These are phyloP conservation scores for Probaryconus sp. DNA, from an alignment of 1,140 invertebrate genomes.

Conservation along the genomic window DNA sequence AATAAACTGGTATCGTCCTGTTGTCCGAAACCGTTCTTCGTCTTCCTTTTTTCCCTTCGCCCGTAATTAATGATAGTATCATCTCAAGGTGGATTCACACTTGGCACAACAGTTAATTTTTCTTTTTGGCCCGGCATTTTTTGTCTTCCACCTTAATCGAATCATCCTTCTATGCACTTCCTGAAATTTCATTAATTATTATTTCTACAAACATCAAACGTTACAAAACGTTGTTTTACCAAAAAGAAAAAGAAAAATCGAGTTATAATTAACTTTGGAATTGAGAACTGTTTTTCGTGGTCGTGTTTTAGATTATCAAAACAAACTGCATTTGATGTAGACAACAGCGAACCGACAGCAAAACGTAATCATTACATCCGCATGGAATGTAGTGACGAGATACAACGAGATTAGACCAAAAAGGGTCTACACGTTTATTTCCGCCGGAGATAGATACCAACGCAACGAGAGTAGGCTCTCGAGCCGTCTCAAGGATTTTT, in stretches of 20 bases:
- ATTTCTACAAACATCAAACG: background rate
- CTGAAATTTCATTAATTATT: slow-evolving; percentile 1
- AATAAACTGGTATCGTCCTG: background rate
- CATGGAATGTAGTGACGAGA: background rate
- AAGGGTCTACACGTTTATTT: slow-evolving; percentile 41
- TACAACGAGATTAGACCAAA: background rate
- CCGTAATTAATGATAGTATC: slow-evolving; percentile 45
- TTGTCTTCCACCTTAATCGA: background rate
- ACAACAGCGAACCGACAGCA: too few species aligned
- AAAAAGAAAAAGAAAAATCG: too few species aligned
- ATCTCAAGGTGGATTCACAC: slow-evolving; percentile 30
- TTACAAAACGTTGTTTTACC: background rate
- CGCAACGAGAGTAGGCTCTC: slow-evolving; percentile 18
- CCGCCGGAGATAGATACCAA: slow-evolving; percentile 49
- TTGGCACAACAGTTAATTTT: slow-evolving; percentile 7
- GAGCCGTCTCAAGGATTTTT: slow-evolving; percentile 41
- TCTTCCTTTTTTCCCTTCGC: background rate
- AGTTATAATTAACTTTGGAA: too few species aligned
- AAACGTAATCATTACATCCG: slow-evolving; percentile 17
- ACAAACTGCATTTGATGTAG: slow-evolving; percentile 39
- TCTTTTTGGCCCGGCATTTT: background rate
- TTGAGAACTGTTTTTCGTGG: slow-evolving; percentile 37
- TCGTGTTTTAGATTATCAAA: slow-evolving; percentile 42
- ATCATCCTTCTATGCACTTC: slow-evolving; percentile 24
- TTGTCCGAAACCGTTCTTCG: background rate